Conservation (phyloP, 1,140 invertebrate genomes). For the Thereuonema tuberculata region DNA sequence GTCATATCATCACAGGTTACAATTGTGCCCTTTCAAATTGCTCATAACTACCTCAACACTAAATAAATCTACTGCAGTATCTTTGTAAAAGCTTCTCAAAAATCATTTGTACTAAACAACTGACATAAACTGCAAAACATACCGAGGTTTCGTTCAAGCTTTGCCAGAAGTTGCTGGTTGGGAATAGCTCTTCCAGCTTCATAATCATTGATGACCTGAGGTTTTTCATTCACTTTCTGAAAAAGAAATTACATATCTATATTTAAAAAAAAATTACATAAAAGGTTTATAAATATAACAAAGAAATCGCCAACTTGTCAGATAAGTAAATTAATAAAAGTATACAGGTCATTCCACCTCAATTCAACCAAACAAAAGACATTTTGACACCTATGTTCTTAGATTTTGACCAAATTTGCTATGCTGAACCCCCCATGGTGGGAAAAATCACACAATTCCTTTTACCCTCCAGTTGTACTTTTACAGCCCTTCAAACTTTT, state of each 20-base stretch:
- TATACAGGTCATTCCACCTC: neutral
- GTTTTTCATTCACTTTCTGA: constrained; percentile 90
- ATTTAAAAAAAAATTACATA: too few relatives aligned
- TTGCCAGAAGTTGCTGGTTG: constrained; percentile 85
- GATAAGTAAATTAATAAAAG: too few relatives aligned
- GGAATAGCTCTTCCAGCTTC: constrained; percentile 90
- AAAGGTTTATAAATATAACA: too few relatives aligned
- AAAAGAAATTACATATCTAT: too few relatives aligned
- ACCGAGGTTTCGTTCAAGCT: constrained; percentile 82
- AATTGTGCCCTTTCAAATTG: too few relatives aligned
- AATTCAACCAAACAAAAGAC: neutral
- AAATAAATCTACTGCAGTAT: too few relatives aligned
- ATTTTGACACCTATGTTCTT: neutral
- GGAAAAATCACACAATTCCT: neutral
- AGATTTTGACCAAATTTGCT: neutral
- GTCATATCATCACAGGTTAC: too few relatives aligned
- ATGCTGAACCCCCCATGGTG: neutral
- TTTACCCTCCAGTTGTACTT: neutral
- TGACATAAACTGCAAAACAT: too few relatives aligned
- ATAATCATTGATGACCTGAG: constrained; percentile 91
- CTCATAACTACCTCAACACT: too few relatives aligned
- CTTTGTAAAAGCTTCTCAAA: too few relatives aligned
- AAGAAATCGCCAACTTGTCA: too few relatives aligned
- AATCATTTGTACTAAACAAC: too few relatives aligned
- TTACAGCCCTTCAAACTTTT: neutral